A percentile compares a stretch with the other conserved stretches of the same genome.
Conservation (phyloP, 1,140 invertebrate genomes). For the Drosophila oshimai region DNA sequence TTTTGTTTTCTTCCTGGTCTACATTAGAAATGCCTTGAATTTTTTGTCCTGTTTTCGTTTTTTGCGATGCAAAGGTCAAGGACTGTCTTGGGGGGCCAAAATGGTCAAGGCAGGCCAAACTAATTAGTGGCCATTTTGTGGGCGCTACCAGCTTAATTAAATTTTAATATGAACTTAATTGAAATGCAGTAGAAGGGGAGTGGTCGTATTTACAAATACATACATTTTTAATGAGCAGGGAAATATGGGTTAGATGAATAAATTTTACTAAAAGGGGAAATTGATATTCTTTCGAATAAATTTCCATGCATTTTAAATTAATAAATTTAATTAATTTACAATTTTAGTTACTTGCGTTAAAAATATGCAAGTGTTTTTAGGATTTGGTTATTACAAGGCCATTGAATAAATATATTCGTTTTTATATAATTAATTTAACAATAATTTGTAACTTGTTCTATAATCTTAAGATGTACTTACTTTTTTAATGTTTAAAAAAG, state of each 20-base stretch:
- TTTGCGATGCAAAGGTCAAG: constrained; percentile 48
- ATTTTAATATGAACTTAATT: constrained; percentile 75
- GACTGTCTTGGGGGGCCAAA: background rate
- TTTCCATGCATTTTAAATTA: too few relatives aligned
- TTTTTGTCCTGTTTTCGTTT: constrained; percentile 17
- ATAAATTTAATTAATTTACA: too few relatives aligned
- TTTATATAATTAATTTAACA: too few relatives aligned
- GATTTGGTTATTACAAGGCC: too few relatives aligned
- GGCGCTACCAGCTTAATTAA: constrained; percentile 66
- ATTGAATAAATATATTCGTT: too few relatives aligned
- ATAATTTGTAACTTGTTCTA: too few relatives aligned
- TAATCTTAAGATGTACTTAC: background rate
- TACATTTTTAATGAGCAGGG: background rate
- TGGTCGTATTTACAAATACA: background rate
- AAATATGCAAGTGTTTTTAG: too few relatives aligned
- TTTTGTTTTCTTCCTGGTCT: constrained; percentile 25
- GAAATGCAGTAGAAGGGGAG: constrained; percentile 17
- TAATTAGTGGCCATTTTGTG: constrained; percentile 74
- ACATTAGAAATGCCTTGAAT: constrained; percentile 36
- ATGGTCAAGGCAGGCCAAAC: constrained; percentile 41
- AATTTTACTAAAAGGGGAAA: too few relatives aligned
- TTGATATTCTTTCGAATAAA: too few relatives aligned
- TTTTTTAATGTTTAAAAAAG: background rate
- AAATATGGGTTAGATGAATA: too few relatives aligned
- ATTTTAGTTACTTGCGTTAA: too few relatives aligned